Conservation (phyloP, 2,797 vertebrate genomes). For the Hafferia zeledoni region DNA sequence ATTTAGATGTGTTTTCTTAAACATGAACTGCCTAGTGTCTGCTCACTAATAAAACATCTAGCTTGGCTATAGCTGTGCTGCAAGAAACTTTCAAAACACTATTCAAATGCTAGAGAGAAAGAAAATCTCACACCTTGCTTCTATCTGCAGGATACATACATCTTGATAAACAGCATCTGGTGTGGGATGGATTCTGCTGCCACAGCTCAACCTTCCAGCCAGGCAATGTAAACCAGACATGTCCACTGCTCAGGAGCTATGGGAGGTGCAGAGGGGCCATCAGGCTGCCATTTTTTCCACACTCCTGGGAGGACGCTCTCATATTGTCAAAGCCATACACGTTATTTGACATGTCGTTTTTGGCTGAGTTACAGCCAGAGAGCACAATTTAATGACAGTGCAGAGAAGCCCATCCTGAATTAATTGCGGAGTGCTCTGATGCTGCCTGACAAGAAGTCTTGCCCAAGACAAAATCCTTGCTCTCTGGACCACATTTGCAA, state of each 20-base stretch:
- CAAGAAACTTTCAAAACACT: neutral
- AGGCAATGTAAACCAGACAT: neutral
- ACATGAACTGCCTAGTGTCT: neutral
- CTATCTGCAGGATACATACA: accelerated
- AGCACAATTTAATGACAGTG: neutral
- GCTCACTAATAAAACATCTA: neutral
- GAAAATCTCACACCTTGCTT: neutral
- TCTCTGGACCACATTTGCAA: neutral
- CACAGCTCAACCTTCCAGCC: neutral
- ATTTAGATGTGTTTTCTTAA: neutral
- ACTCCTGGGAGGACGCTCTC: neutral
- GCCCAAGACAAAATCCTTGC: neutral
- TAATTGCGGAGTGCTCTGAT: neutral
- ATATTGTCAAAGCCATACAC: neutral
- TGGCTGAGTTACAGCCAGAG: neutral
- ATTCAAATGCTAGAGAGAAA: neutral
- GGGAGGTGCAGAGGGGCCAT: neutral
- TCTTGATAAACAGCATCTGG: neutral
- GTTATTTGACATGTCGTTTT: neutral
- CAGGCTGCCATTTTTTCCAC: neutral
- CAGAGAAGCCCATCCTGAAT: neutral
- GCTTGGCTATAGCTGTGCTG: neutral
- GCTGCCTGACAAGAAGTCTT: neutral
- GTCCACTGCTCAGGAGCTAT: neutral
- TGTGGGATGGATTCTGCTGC: neutral